Evolutionary conservation across 1,140 invertebrate genomes (phyloP), one percentile per base, ranked within the genome.

Genomic region (Calosoma granatense): DNA sequence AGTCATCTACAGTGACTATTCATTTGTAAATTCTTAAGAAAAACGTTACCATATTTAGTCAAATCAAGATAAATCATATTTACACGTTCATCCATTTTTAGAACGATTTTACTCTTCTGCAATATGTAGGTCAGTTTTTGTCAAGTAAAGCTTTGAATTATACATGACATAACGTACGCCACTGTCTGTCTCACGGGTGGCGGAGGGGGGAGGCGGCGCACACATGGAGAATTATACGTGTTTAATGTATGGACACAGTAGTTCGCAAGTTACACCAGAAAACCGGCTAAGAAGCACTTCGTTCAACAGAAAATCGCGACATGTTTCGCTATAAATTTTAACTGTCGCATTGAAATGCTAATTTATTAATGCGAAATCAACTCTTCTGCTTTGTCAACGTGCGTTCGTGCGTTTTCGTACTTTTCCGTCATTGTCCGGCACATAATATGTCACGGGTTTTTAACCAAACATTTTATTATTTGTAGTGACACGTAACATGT

Each of bases 321-420:
- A 17, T 47, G 14, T 30, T 30, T 30, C 26, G 6, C 41, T 47
- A 47, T 47, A 47, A 47, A 47, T 47, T 47, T 36, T 12, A 47
- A 47, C 9, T 17, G 41, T 17, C 17, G 15, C 17, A 47, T 47
- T 47, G 41, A 47, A 47, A 47, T 47, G 41, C 41, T 12, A 47
- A 47, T 47, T 47, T 47, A 47, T 47, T 47, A 47, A 47, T 47
- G 41, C 41, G 41, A 47, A 47, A 47, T 47, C 41, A 47, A 47
- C 41, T 17, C 41, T 6, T 47, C 41, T 47, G 6, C 3, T 11
- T 17, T 11, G 41, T 47, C 15, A 6, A 47, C 9, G 4, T 47
- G 17, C 41, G 41, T 12, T 47, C 17, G 6, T 47, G 41, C 9
- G 41, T 9, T 17, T 47, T 47, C 41, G 41, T 9, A 17, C 6